A percentile compares a stretch with the other conserved stretches of the same genome.
These are phyloP conservation scores for Cacatua alba DNA, from an alignment of 2,113 vertebrate species.

Conservation along the genomic window DNA sequence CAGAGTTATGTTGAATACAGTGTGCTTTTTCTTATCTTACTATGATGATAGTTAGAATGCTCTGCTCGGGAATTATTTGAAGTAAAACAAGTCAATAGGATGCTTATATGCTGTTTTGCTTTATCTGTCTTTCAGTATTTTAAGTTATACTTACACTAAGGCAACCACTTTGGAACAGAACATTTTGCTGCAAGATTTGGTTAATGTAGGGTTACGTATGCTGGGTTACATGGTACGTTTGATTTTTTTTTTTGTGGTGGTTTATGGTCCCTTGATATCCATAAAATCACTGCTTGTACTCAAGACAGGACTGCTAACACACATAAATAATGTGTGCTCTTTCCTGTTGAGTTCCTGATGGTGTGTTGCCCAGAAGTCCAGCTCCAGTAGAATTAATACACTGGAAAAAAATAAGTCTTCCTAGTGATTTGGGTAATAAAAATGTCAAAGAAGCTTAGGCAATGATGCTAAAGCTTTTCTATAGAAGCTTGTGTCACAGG, in stretches of 20 bases:
- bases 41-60: background rate
- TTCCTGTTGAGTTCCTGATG: conserved; percentile 1
- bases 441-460: background rate
- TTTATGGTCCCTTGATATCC: background rate
- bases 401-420: conserved; percentile 42
- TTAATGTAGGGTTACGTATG: background rate
- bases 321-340: background rate
- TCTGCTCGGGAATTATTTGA: background rate
- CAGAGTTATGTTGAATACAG: background rate
- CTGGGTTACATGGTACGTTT: background rate
- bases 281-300: conserved; percentile 25
- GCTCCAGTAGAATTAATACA: background rate
- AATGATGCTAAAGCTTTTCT: conserved; percentile 1
- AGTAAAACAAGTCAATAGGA: background rate
- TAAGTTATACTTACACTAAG: background rate
- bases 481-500: background rate
- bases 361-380: background rate
- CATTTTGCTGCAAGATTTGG: background rate
- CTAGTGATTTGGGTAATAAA: conserved; percentile 7
- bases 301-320: background rate
- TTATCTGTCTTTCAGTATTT: background rate
- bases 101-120: background rate
- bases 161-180: background rate
- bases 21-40: background rate
- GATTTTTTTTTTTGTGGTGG: background rate